A percentile compares a stretch with the other conserved stretches of the same genome.
Evolutionary conservation across 2,797 vertebrate species (phyloP).

Genomic region (Potorous gilbertii): DNA sequence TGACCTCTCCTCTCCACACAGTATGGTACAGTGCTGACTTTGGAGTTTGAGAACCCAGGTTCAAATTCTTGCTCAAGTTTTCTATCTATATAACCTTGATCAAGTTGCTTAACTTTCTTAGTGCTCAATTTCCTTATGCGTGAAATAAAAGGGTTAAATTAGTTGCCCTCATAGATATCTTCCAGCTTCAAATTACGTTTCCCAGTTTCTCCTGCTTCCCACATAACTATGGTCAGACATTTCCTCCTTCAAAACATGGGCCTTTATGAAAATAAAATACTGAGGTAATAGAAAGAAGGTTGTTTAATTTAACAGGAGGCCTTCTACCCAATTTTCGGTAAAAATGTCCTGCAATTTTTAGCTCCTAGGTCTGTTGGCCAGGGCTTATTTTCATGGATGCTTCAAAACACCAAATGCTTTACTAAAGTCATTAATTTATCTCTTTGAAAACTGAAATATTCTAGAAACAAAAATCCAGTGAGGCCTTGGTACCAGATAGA

Average conservation of each 20-base stretch:
- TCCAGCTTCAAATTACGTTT: not conserved
- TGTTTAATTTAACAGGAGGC: not conserved
- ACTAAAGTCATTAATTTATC: constrained; percentile 28
- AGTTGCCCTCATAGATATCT: not conserved
- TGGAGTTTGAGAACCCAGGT: not conserved
- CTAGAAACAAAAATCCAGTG: constrained; percentile 31
- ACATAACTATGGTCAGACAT: not conserved
- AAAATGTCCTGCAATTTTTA: not conserved
- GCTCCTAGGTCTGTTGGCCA: not conserved
- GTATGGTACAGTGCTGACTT: not conserved
- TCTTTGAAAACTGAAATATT: constrained; percentile 46
- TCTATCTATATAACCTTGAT: not conserved
- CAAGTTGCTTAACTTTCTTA: not conserved
- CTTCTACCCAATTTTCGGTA: not conserved
- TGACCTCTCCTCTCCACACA: not conserved
- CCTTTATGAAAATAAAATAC: not conserved
- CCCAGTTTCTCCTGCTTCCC: not conserved
- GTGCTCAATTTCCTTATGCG: not conserved
- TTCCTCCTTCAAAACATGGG: not conserved
- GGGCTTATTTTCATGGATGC: not conserved
- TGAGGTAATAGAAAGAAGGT: not conserved
- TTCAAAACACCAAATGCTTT: constrained; percentile 21
- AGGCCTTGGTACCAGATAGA: constrained; percentile 48
- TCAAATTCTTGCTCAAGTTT: not conserved
- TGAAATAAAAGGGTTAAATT: not conserved